These are phyloP conservation scores for Drosophila engyochracea DNA, from an alignment of 2,888 invertebrate species.

Conservation along the genomic window DNA sequence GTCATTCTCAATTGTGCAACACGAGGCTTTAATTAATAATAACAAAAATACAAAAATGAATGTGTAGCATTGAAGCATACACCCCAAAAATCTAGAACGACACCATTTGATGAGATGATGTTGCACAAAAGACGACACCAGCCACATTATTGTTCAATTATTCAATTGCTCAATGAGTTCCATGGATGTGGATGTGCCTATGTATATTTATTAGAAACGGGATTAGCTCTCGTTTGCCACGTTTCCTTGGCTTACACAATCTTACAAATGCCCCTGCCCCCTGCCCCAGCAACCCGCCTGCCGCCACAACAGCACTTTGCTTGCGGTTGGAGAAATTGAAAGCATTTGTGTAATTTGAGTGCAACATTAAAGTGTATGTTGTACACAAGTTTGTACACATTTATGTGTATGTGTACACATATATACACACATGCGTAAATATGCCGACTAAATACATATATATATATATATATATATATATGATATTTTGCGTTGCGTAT, in stretches of 20 bases:
- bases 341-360: conserved; percentile 60
- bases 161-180: conserved; percentile 69
- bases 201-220: conserved; percentile 62
- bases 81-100: conserved; percentile 13
- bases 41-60: background rate
- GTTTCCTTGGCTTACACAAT: conserved; percentile 39
- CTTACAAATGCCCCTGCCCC: background rate
- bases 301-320: background rate
- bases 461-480: background rate
- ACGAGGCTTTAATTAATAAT: background rate
- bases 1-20: conserved; percentile 11
- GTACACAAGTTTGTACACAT: background rate
- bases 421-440: background rate
- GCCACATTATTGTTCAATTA: conserved; percentile 72
- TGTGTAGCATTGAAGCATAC: background rate
- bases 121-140: conserved; percentile 37
- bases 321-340: conserved; percentile 52
- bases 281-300: background rate
- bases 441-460: background rate
- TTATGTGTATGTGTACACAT: background rate
- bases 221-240: conserved; percentile 33
- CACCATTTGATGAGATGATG: conserved; percentile 15
- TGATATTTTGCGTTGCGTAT: conserved; percentile 23
- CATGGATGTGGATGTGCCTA: conserved; percentile 10
- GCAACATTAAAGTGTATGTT: conserved; percentile 40